These are phyloP conservation scores for Somateria mollissima DNA, from an alignment of 2,797 vertebrate species.

Conservation along the genomic window DNA sequence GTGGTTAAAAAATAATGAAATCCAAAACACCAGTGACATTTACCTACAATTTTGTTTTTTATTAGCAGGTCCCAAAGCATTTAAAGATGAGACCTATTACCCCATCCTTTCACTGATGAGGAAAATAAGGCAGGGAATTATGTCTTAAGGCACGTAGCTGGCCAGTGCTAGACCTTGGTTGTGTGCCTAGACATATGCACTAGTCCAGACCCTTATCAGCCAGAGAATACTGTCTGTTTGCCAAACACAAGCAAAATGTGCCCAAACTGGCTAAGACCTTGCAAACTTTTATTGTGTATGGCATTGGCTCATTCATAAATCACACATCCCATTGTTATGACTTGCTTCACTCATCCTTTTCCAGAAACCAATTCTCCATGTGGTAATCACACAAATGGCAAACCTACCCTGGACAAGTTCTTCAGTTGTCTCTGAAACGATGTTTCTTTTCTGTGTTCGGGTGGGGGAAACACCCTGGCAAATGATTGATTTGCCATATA, in stretches of 20 bases:
- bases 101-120: not conserved
- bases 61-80: not conserved
- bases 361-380: not conserved
- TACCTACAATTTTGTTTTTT: not conserved
- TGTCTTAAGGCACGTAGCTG: not conserved
- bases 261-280: not conserved
- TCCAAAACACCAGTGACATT: not conserved
- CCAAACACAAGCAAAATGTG: not conserved
- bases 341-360: not conserved
- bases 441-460: not conserved
- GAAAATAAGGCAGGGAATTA: not conserved
- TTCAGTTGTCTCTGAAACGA: not conserved
- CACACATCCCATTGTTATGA: not conserved
- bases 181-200: not conserved
- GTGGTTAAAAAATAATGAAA: not conserved
- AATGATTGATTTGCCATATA: not conserved
- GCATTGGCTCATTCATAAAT: not conserved
- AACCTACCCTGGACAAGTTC: not conserved
- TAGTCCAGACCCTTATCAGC: not conserved
- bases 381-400: not conserved
- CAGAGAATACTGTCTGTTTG: not conserved
- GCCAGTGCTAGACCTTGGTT: not conserved
- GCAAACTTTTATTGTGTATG: not conserved
- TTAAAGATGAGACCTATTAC: not conserved
- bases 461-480: fast-evolving